Evolutionary conservation across 2,888 invertebrate genomes (phyloP).

Genomic region (Chelonus formosanus): DNA sequence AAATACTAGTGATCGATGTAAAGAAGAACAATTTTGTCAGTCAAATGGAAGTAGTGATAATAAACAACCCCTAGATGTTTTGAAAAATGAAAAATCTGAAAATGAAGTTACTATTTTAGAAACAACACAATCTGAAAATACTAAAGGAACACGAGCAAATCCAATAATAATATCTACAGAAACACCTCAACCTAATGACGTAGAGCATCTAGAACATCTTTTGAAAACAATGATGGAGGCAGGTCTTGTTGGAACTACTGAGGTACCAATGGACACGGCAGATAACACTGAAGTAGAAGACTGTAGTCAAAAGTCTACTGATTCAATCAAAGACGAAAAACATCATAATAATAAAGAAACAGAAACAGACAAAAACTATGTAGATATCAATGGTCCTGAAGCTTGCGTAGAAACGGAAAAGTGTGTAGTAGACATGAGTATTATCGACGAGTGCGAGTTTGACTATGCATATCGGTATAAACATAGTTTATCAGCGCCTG

Average conservation of each 20-base stretch:
- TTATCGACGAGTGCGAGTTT: slow-evolving; percentile 34
- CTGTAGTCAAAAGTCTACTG: no score
- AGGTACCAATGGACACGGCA: slow-evolving; percentile 28
- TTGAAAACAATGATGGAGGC: slow-evolving; percentile 57
- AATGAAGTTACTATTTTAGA: not conserved
- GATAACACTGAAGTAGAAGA: slow-evolving; percentile 27
- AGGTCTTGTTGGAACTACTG: slow-evolving; percentile 43
- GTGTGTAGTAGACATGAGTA: slow-evolving; percentile 24
- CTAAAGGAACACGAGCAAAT: not conserved
- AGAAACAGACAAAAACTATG: slow-evolving; percentile 26
- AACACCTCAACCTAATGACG: slow-evolving; percentile 41
- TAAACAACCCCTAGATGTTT: slow-evolving; percentile 7
- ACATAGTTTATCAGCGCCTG: slow-evolving; percentile 56
- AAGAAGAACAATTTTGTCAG: slow-evolving; percentile 8
- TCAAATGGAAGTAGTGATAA: slow-evolving; percentile 1
- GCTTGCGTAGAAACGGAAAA: slow-evolving; percentile 27
- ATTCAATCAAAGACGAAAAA: slow-evolving; percentile 4
- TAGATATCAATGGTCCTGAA: slow-evolving; percentile 12
- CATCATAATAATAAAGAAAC: slow-evolving; percentile 18
- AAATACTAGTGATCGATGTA: slow-evolving; percentile 3
- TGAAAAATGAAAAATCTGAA: slow-evolving; percentile 43
- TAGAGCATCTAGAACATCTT: slow-evolving; percentile 57
- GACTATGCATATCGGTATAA: slow-evolving; percentile 52
- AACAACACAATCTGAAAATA: not conserved
- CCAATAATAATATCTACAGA: not conserved